These are phyloP conservation scores for Myiopsitta monachus DNA, from an alignment of 2,113 vertebrate species.

Conservation along the genomic window DNA sequence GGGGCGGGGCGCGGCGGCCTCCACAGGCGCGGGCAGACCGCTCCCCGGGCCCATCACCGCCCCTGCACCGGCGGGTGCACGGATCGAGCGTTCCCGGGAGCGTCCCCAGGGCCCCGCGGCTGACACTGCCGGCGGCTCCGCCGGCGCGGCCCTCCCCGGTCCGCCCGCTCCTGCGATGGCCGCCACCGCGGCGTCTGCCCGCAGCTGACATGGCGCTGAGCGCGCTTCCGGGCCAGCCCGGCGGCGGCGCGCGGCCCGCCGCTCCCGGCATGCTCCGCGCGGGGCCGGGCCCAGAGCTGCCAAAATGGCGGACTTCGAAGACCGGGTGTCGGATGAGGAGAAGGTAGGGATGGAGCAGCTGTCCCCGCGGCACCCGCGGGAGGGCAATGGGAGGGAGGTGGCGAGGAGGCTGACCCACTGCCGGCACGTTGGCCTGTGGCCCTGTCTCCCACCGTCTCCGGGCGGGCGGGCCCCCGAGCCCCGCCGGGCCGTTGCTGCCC, in stretches of 20 bases:
- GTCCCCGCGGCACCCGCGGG: neutral
- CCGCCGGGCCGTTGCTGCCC: neutral
- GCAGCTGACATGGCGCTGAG: neutral
- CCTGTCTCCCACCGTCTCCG: neutral
- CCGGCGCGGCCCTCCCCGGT: fast-evolving
- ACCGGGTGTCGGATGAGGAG: conserved; percentile 87
- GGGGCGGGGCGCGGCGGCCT: neutral
- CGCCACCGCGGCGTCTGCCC: neutral
- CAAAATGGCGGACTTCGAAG: conserved; percentile 92
- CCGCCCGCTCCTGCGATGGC: neutral
- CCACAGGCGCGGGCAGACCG: fast-evolving
- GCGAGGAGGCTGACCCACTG: neutral
- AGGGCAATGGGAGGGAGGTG: neutral
- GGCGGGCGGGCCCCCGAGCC: neutral
- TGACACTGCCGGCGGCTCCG: neutral
- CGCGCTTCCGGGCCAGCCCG: neutral
- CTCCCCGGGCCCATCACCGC: fast-evolving
- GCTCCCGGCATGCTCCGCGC: conserved; percentile 68
- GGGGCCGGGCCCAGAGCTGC: conserved; percentile 70
- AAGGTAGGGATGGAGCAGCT: conserved; percentile 77
- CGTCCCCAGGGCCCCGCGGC: too few species aligned
- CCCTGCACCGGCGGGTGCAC: too few species aligned
- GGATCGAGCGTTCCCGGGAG: too few species aligned
- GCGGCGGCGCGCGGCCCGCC: neutral
- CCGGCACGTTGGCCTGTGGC: too few species aligned